A percentile compares a stretch with the other conserved stretches of the same genome.
phyloP scores from a whole-genome alignment of 2,888 invertebrate genomes.

The Cynaeus angustus region DNA sequence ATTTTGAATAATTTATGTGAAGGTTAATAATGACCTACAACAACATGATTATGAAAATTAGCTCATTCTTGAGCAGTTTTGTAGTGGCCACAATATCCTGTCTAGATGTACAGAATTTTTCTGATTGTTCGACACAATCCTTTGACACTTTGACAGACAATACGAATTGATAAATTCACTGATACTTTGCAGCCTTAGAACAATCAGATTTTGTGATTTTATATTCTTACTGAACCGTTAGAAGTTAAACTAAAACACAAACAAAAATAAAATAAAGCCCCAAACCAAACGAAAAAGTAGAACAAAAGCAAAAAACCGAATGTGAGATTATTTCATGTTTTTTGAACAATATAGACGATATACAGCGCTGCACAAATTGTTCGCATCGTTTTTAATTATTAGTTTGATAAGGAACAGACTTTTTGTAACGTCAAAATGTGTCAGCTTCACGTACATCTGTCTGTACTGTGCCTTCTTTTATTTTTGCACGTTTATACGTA shows the following conservation, averaged over 20 bases:
- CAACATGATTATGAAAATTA: too few relatives aligned
- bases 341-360: slow-evolving; percentile 23
- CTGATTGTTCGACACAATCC: too few relatives aligned
- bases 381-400: slow-evolving; percentile 12
- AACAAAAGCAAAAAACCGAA: slow-evolving; percentile 36
- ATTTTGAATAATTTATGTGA: too few relatives aligned
- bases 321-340: slow-evolving; percentile 33
- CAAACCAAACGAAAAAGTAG: slow-evolving; percentile 34
- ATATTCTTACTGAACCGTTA: slow-evolving; percentile 25
- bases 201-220: too few relatives aligned
- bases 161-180: too few relatives aligned
- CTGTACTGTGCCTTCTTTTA: slow-evolving; percentile 4
- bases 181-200: too few relatives aligned
- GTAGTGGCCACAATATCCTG: too few relatives aligned
- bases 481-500: neutral
- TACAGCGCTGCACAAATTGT: slow-evolving; percentile 32
- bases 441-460: slow-evolving; percentile 33
- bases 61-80: too few relatives aligned
- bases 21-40: too few relatives aligned
- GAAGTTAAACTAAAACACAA: slow-evolving; percentile 27
- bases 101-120: too few relatives aligned
- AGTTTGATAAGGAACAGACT: slow-evolving; percentile 3
- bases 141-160: too few relatives aligned
- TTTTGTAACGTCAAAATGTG: slow-evolving; percentile 13
- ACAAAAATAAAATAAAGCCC: slow-evolving; percentile 31